phyloP scores from a whole-genome alignment of 2,113 vertebrate genomes.

The Brachyhypopomus occidentalis region DNA sequence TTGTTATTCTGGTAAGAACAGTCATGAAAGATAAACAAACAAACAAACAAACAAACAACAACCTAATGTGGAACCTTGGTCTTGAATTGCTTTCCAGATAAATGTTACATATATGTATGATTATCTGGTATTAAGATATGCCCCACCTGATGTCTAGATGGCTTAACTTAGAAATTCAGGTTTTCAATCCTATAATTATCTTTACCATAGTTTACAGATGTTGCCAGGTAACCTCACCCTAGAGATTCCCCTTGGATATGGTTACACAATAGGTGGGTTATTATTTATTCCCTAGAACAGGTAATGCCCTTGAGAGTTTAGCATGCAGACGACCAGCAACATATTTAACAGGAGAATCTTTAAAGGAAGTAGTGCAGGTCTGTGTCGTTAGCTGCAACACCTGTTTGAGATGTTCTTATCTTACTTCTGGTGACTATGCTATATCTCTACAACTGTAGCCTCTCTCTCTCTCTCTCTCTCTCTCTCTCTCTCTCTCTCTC shows the following conservation, averaged over 20 bases:
- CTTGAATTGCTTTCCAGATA: background rate
- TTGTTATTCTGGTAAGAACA: no score
- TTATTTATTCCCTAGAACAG: conserved; percentile 23
- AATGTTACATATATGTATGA: background rate
- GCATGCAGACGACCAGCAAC: no score
- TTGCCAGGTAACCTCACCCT: conserved; percentile 52
- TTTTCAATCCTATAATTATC: conserved; percentile 40
- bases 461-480: background rate
- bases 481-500: background rate
- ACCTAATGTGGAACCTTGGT: background rate
- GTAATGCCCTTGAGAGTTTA: background rate
- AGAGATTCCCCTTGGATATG: conserved; percentile 42
- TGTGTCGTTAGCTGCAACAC: background rate
- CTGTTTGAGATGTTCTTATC: background rate
- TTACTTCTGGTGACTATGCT: background rate
- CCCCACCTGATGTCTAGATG: background rate
- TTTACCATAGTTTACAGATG: conserved; percentile 42
- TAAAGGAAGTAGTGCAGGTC: background rate
- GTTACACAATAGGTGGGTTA: conserved; percentile 43
- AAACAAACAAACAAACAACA: no score
- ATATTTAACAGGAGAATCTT: background rate
- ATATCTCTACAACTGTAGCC: background rate
- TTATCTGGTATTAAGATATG: background rate
- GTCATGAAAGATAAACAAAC: no score
- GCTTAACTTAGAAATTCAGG: conserved; percentile 26